Percentiles rank a stretch among this genome's conserved stretches.
These are phyloP conservation scores for Drosophila setifemur DNA, from an alignment of 1,140 invertebrate species.

Conservation along the genomic window DNA sequence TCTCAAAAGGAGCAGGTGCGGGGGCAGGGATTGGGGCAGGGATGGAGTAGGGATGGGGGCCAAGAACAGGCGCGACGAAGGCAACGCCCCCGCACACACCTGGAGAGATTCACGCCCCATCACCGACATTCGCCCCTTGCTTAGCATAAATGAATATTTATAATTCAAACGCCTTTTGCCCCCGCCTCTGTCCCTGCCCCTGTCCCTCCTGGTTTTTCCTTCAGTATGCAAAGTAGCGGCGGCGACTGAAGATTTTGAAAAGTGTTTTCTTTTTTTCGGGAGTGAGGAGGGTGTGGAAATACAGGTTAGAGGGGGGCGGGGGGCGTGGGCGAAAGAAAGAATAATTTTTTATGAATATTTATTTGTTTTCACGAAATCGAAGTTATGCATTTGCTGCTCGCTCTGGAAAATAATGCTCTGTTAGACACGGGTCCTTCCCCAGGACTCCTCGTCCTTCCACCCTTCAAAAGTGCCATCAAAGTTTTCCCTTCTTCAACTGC, in stretches of 20 bases:
- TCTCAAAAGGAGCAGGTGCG: background rate
- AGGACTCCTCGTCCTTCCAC: background rate
- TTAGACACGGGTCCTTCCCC: background rate
- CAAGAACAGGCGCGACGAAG: constrained; percentile 30
- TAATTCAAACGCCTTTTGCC: constrained; percentile 65
- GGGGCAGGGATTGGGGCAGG: too few species aligned
- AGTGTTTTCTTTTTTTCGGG: constrained; percentile 51
- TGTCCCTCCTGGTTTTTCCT: background rate
- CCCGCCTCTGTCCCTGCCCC: too few species aligned
- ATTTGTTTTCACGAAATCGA: constrained; percentile 77
- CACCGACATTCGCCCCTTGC: constrained; percentile 7
- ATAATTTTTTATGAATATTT: constrained; percentile 78
- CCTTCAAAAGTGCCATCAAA: constrained; percentile 49
- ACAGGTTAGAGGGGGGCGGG: constrained; percentile 7
- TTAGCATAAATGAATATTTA: constrained; percentile 81
- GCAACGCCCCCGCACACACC: constrained; percentile 56
- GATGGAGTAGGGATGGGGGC: background rate
- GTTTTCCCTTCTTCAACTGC: constrained; percentile 47
- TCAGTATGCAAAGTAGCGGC: constrained; percentile 37
- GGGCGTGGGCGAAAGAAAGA: constrained; percentile 39
- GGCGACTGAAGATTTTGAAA: constrained; percentile 55
- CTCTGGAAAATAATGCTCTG: constrained; percentile 29
- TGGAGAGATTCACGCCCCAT: constrained; percentile 45
- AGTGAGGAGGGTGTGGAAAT: background rate
- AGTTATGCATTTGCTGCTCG: constrained; percentile 69